Evolutionary conservation across 37 sponge, comb jelly and placozoan genomes (phyloP).

Genomic region (Axinella damicornis): DNA sequence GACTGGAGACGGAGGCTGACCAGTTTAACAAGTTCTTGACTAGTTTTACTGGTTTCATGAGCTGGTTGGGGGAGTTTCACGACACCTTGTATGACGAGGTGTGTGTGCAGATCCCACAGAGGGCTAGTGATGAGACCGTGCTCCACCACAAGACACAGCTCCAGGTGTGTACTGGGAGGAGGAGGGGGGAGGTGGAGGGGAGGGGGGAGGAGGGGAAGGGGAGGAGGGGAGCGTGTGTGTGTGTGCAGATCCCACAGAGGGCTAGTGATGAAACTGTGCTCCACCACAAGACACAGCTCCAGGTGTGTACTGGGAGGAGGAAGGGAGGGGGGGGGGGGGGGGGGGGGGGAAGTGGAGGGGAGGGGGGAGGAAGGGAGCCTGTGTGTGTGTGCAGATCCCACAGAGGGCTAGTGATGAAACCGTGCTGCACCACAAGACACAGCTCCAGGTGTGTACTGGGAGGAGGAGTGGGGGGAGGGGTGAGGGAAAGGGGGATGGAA

Average conservation of each 20-base stretch:
- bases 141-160: slow-evolving; percentile 2
- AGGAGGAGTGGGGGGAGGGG: too few relatives aligned
- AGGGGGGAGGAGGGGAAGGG: too few relatives aligned
- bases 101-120: slow-evolving; percentile 3
- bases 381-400: slow-evolving; percentile 12
- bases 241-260: neutral
- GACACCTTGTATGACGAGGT: slow-evolving; percentile 31
- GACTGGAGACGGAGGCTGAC: neutral
- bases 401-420: slow-evolving; percentile 6
- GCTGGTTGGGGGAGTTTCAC: slow-evolving; percentile 43
- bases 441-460: slow-evolving; percentile 24
- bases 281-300: slow-evolving; percentile 7
- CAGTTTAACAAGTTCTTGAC: slow-evolving; percentile 11
- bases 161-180: slow-evolving; percentile 16
- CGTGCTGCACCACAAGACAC: slow-evolving; percentile 3
- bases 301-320: too few relatives aligned
- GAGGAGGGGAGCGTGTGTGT: too few relatives aligned
- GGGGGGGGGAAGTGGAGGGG: too few relatives aligned
- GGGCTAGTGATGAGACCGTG: slow-evolving; percentile 13
- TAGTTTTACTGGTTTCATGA: neutral
- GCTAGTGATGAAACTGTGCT: slow-evolving; percentile 9
- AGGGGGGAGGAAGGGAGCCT: too few relatives aligned
- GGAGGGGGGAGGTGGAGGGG: too few relatives aligned
- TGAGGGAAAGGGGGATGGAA: too few relatives aligned
- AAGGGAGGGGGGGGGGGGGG: too few relatives aligned